A percentile compares a stretch with the other conserved stretches of the same genome.
Evolutionary conservation across 2,888 invertebrate genomes (phyloP).

Genomic region (Drosophila rellima): DNA sequence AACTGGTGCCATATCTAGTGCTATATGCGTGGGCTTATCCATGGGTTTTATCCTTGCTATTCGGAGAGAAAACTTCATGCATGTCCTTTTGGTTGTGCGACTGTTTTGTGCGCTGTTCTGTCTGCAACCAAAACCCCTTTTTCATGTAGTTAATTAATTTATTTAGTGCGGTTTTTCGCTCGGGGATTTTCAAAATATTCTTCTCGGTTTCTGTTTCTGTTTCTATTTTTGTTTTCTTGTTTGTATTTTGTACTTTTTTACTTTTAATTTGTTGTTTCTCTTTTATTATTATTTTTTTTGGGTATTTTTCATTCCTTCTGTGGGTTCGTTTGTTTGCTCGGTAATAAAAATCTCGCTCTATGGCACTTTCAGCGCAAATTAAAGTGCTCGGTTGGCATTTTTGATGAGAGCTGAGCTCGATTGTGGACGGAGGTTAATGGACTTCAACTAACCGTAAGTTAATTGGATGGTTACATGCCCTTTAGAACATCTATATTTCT

Average conservation of each 20-base stretch:
- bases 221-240: slow-evolving; percentile 26
- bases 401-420: slow-evolving; percentile 21
- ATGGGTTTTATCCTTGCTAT: slow-evolving; percentile 31
- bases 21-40: slow-evolving; percentile 49
- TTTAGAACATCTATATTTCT: background rate
- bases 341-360: slow-evolving; percentile 37
- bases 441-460: slow-evolving; percentile 27
- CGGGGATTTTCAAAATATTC: slow-evolving; percentile 73
- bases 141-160: slow-evolving; percentile 83
- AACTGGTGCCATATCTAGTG: slow-evolving; percentile 41
- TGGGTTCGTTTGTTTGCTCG: slow-evolving; percentile 32
- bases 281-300: slow-evolving; percentile 11
- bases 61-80: slow-evolving; percentile 42
- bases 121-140: slow-evolving; percentile 54
- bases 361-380: slow-evolving; percentile 44
- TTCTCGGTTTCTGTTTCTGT: slow-evolving; percentile 33
- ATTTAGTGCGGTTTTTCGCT: slow-evolving; percentile 81
- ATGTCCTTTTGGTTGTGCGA: slow-evolving; percentile 44
- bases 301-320: slow-evolving; percentile 9
- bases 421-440: slow-evolving; percentile 24
- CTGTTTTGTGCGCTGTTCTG: slow-evolving; percentile 35
- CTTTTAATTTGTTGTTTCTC: slow-evolving; percentile 29
- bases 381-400: slow-evolving; percentile 42
- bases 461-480: slow-evolving; percentile 26
- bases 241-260: slow-evolving; percentile 31